Evolutionary conservation across 2,888 invertebrate genomes (phyloP).

Genomic region (Drosophila anceps): DNA sequence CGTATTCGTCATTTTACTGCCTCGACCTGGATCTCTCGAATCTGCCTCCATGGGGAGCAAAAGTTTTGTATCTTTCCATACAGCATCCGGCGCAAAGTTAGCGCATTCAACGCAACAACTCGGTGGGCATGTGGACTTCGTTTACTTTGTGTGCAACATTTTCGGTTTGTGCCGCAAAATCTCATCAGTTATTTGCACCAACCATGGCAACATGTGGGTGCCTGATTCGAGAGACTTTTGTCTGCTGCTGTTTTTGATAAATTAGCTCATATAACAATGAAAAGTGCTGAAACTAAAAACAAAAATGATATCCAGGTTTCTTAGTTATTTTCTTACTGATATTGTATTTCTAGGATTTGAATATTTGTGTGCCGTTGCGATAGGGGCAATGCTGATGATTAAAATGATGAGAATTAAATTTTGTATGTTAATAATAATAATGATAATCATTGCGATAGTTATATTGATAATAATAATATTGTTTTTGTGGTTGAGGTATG

Average conservation of each 20-base stretch:
- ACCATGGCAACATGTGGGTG: conserved; percentile 50
- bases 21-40: conserved; percentile 16
- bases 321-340: neutral
- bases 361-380: neutral
- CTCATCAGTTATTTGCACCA: conserved; percentile 58
- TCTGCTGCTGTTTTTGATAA: conserved; percentile 15
- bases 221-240: neutral
- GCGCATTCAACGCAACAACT: conserved; percentile 34
- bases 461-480: too few relatives aligned
- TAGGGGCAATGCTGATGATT: neutral
- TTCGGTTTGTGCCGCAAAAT: conserved; percentile 27
- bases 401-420: neutral
- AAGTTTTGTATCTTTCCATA: conserved; percentile 54
- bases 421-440: neutral
- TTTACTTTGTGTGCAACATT: conserved; percentile 49
- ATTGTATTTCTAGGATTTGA: neutral
- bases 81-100: conserved; percentile 34
- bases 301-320: neutral
- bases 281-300: conserved; percentile 2
- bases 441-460: neutral
- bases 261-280: conserved; percentile 20
- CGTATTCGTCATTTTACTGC: conserved; percentile 61
- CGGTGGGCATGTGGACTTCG: conserved; percentile 37
- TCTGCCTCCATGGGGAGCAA: conserved; percentile 29
- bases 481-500: too few relatives aligned